These are phyloP conservation scores for Cerastis rubricosa DNA, from an alignment of 2,888 invertebrate species.

Conservation along the genomic window DNA sequence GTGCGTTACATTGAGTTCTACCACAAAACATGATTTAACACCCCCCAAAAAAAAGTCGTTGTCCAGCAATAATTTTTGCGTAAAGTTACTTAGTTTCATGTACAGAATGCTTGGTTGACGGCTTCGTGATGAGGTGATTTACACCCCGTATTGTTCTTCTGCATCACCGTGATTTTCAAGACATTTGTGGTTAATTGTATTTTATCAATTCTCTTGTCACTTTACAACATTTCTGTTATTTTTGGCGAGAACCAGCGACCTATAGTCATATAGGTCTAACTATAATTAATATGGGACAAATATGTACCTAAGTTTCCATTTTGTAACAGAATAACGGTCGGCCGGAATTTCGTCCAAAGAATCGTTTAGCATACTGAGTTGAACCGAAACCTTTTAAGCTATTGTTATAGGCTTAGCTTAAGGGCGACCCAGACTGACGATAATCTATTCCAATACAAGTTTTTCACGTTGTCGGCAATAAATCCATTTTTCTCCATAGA, in stretches of 20 bases:
- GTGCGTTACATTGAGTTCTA: too few relatives aligned
- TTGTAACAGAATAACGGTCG: constrained; percentile 5
- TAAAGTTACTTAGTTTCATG: too few relatives aligned
- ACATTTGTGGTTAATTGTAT: neutral
- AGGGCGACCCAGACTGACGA: constrained; percentile 9
- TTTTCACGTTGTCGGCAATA: constrained; percentile 6
- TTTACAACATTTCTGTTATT: neutral
- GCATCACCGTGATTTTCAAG: neutral
- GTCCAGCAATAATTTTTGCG: too few relatives aligned
- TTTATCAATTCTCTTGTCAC: neutral
- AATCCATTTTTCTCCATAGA: neutral
- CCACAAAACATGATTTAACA: too few relatives aligned
- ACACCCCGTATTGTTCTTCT: neutral
- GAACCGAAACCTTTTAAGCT: constrained; percentile 13
- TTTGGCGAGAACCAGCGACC: neutral
- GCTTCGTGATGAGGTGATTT: too few relatives aligned
- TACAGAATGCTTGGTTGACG: too few relatives aligned
- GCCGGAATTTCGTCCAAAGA: constrained; percentile 17
- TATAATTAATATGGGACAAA: neutral
- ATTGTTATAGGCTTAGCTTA: constrained; percentile 26
- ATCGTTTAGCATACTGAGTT: constrained; percentile 25
- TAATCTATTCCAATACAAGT: constrained; percentile 6
- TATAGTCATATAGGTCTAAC: neutral
- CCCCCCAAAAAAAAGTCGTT: too few relatives aligned
- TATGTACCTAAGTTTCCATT: constrained; percentile 14